A percentile compares a stretch with the other conserved stretches of the same genome.
Evolutionary conservation across 2,797 vertebrate species (phyloP).

Genomic region (Dicrostonyx torquatus): DNA sequence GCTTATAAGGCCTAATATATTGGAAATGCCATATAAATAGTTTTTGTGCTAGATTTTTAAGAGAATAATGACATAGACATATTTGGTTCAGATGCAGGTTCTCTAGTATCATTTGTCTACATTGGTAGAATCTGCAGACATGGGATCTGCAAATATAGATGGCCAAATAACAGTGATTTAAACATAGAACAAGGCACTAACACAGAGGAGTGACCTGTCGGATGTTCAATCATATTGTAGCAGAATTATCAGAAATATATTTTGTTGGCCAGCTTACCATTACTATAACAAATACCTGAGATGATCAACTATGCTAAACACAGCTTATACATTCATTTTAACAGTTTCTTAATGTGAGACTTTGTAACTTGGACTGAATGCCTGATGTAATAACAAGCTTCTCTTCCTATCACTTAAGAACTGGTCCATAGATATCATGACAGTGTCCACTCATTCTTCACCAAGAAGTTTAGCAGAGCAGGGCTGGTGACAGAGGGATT

Average conservation of each 20-base stretch:
- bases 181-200: neutral
- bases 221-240: neutral
- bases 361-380: conserved; percentile 2
- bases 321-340: neutral
- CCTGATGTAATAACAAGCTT: neutral
- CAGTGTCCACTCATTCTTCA: neutral
- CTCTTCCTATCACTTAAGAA: conserved; percentile 19
- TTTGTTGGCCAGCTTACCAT: neutral
- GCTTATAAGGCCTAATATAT: neutral
- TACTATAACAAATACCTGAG: neutral
- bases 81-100: neutral
- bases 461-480: neutral
- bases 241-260: neutral
- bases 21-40: neutral
- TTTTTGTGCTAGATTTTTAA: neutral
- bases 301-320: neutral
- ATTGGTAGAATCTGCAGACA: neutral
- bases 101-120: neutral
- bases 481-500: neutral
- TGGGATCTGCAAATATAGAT: neutral
- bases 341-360: neutral
- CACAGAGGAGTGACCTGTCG: neutral
- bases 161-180: neutral
- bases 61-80: neutral
- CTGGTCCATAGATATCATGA: neutral